Conservation (phyloP, 2,888 invertebrate genomes). For the Sarcophaga variegata region DNA sequence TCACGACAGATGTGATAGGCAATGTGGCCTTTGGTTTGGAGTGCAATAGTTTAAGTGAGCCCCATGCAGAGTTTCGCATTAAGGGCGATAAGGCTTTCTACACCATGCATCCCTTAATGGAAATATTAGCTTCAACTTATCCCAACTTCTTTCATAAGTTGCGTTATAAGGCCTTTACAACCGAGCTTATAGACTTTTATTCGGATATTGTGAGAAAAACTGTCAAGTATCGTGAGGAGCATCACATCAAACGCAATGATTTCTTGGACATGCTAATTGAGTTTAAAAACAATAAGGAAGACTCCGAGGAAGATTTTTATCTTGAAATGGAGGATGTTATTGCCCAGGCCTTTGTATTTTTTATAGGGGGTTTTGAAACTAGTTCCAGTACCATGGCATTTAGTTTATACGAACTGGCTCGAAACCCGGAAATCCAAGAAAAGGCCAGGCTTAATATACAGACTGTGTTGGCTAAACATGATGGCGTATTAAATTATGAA, state of each 20-base stretch:
- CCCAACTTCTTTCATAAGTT: conserved; percentile 43
- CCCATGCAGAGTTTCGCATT: conserved; percentile 78
- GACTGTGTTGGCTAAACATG: conserved; percentile 68
- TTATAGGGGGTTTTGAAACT: conserved; percentile 83
- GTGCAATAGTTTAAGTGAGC: conserved; percentile 80
- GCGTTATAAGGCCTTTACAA: conserved; percentile 75
- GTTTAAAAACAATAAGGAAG: conserved; percentile 66
- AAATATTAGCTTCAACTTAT: conserved; percentile 31
- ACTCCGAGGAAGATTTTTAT: conserved; percentile 19
- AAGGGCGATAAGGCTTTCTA: conserved; percentile 72
- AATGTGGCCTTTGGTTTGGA: conserved; percentile 82
- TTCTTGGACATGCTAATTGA: conserved; percentile 75
- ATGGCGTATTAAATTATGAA: conserved; percentile 73
- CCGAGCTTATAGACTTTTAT: conserved; percentile 70
- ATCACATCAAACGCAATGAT: conserved; percentile 73
- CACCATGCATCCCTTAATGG: conserved; percentile 33
- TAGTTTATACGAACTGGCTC: conserved; percentile 73
- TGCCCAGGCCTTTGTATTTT: conserved; percentile 84
- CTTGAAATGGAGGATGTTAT: conserved; percentile 82
- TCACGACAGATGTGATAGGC: conserved; percentile 83
- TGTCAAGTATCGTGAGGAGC: conserved; percentile 70
- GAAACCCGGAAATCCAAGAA: conserved; percentile 73
- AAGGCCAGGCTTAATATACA: conserved; percentile 72
- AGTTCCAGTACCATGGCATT: conserved; percentile 82
- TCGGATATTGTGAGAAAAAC: conserved; percentile 68